A percentile compares a stretch with the other conserved stretches of the same genome.
phyloP scores from a whole-genome alignment of 2,113 vertebrate species.

The Lepus americanus region DNA sequence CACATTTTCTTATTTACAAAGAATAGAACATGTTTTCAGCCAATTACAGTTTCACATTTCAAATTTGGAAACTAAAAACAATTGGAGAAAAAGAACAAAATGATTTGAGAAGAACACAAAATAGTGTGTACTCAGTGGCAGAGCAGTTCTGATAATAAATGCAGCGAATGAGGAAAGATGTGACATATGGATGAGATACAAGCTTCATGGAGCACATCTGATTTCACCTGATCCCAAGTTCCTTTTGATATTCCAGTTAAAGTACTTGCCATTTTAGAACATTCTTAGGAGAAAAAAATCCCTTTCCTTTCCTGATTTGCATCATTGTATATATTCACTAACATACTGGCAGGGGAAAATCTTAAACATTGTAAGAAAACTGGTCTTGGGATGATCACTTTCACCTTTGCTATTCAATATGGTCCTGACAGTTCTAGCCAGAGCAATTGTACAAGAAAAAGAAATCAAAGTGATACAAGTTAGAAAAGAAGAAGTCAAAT shows the following conservation, averaged over 20 bases:
- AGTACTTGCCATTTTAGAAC: not conserved
- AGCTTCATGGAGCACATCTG: not conserved
- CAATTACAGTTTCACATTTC: not conserved
- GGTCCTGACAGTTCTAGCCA: too few relatives aligned
- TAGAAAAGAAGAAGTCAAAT: too few relatives aligned
- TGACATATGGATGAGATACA: too few relatives aligned
- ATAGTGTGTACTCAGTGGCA: not conserved
- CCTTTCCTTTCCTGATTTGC: not conserved
- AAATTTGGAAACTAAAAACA: not conserved
- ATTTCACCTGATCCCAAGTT: not conserved
- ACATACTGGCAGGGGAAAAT: not conserved
- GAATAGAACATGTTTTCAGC: not conserved
- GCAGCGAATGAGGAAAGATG: not conserved
- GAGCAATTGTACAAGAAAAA: too few relatives aligned
- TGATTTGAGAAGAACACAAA: slow-evolving; percentile 26
- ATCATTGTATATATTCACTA: not conserved
- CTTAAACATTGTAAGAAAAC: not conserved
- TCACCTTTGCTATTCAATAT: too few relatives aligned
- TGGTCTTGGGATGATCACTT: too few relatives aligned
- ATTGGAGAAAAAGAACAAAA: not conserved
- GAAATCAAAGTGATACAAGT: too few relatives aligned
- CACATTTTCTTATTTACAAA: not conserved
- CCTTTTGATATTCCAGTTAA: not conserved
- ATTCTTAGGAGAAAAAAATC: not conserved
- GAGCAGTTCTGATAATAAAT: not conserved